Evolutionary conservation across 2,113 vertebrate species (phyloP).

Genomic region (Thalassoma bifasciatum): DNA sequence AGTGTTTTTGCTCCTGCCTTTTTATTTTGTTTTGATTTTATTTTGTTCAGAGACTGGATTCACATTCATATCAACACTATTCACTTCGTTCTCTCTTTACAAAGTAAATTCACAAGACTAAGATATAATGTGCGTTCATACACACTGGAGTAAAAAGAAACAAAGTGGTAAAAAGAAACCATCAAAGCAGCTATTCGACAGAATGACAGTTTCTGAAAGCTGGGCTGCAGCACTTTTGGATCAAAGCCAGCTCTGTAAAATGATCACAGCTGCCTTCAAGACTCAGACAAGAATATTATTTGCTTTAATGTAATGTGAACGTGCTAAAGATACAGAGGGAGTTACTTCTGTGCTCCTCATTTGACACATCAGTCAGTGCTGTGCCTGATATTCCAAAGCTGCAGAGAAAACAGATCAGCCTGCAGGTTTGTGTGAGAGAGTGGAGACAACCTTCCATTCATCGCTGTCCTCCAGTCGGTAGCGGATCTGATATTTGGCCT

Average conservation of each 20-base stretch:
- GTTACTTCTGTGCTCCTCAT: constrained; percentile 4
- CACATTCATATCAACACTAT: neutral
- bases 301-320: constrained; percentile 6
- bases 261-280: neutral
- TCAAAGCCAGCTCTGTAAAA: constrained; percentile 38
- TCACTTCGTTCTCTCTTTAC: neutral
- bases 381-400: constrained; percentile 11
- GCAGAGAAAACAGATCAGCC: neutral
- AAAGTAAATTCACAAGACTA: neutral
- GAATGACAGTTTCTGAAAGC: constrained; percentile 14
- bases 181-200: constrained; percentile 36
- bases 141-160: constrained; percentile 7
- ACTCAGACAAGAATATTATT: constrained; percentile 14
- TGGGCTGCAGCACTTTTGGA: constrained; percentile 16
- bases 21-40: neutral
- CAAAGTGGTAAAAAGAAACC: constrained; percentile 22
- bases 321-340: neutral
- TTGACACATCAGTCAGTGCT: constrained; percentile 7
- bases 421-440: neutral
- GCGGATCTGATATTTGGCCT: constrained; percentile 98
- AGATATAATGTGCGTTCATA: neutral
- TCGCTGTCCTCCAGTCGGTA: constrained; percentile 94
- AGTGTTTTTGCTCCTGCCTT: neutral
- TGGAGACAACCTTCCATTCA: constrained; percentile 91
- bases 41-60: neutral